Percentiles rank a stretch among this genome's conserved stretches.
Conservation (phyloP, 2,888 invertebrate species). For the Dolichomitus sp. region DNA sequence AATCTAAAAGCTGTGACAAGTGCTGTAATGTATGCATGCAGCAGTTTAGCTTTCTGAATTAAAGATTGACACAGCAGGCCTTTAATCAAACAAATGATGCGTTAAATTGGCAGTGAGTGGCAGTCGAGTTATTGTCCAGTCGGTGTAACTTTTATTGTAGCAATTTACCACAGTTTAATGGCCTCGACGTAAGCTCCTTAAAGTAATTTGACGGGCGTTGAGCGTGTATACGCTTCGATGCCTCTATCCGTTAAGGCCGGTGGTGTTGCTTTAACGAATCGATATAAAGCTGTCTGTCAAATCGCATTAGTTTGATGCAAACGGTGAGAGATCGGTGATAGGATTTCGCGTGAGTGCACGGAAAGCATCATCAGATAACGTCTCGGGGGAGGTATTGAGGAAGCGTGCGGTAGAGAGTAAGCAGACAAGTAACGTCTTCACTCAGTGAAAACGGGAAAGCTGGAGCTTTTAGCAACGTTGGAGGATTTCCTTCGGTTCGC, state of each 20-base stretch:
- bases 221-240: constrained; percentile 4
- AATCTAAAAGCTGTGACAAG: too few species aligned
- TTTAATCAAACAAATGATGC: constrained; percentile 13
- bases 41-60: not conserved
- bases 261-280: constrained; percentile 21
- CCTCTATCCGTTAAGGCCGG: not conserved
- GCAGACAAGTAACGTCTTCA: constrained; percentile 26
- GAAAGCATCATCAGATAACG: constrained; percentile 28
- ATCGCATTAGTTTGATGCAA: constrained; percentile 47
- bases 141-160: constrained; percentile 30
- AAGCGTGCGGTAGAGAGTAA: constrained; percentile 5
- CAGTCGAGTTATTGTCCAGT: not conserved
- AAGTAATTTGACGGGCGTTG: constrained; percentile 17
- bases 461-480: constrained; percentile 16
- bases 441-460: constrained; percentile 8
- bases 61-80: not conserved
- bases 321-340: constrained; percentile 21
- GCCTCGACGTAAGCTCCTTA: not conserved
- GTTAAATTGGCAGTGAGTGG: constrained; percentile 23
- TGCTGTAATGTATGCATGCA: not conserved
- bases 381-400: constrained; percentile 29
- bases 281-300: constrained; percentile 31
- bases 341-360: constrained; percentile 29
- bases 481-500: constrained; percentile 8
- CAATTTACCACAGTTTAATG: constrained; percentile 33